Evolutionary conservation across 2,888 invertebrate species (phyloP).

Genomic region (Drosophila barbarae): DNA sequence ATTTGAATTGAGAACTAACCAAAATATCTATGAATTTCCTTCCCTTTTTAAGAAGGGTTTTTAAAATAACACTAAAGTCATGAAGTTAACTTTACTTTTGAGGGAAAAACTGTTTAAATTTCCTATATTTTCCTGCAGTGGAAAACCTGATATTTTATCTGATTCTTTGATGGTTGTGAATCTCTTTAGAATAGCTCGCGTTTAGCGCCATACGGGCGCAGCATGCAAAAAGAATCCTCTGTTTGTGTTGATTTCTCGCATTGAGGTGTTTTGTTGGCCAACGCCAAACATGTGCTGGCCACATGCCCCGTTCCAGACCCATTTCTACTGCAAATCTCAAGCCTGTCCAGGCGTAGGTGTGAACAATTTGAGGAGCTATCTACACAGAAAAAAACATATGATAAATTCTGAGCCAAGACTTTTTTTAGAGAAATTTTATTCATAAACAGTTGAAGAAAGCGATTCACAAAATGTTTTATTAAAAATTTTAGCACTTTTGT

Average conservation of each 20-base stretch:
- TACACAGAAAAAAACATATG: conserved; percentile 1
- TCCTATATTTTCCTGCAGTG: neutral
- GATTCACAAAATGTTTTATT: neutral
- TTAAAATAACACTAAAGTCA: neutral
- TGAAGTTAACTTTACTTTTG: neutral
- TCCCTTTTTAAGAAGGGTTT: neutral
- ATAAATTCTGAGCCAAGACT: neutral
- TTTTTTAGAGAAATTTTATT: neutral
- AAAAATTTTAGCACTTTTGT: too few species aligned
- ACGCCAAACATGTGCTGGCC: conserved; percentile 53
- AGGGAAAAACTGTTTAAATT: neutral
- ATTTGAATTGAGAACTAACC: neutral
- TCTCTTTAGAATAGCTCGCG: conserved; percentile 18
- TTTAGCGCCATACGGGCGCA: conserved; percentile 69
- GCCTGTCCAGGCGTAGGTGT: conserved; percentile 31
- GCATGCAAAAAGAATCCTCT: conserved; percentile 55
- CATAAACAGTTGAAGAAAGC: neutral
- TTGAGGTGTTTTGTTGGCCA: conserved; percentile 51
- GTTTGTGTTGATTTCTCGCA: conserved; percentile 27
- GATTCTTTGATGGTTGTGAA: neutral
- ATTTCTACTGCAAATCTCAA: conserved; percentile 15
- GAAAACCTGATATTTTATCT: neutral
- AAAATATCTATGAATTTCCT: neutral
- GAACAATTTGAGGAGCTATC: conserved; percentile 24
- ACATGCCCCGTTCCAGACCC: conserved; percentile 41